phyloP scores from a whole-genome alignment of 2,113 vertebrate species.

The Mesembrinibis cayennensis region DNA sequence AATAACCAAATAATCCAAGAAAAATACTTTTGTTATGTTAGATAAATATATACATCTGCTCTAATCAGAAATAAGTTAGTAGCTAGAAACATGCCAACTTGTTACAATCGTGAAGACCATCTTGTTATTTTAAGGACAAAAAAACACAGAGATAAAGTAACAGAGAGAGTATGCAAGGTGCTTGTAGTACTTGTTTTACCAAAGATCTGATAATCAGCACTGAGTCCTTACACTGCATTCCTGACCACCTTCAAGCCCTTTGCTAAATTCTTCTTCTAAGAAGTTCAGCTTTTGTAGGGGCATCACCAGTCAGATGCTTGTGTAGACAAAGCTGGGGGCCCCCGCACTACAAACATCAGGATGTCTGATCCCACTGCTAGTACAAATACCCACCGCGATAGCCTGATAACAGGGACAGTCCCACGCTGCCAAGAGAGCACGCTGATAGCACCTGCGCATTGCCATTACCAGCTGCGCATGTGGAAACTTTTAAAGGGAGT shows the following conservation, averaged over 20 bases:
- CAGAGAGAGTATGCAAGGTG: neutral
- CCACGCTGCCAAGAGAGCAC: neutral
- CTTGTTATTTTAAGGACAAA: neutral
- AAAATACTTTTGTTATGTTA: neutral
- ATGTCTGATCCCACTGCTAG: neutral
- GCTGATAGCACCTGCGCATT: neutral
- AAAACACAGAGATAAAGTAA: neutral
- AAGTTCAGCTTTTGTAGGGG: neutral
- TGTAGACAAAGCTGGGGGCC: neutral
- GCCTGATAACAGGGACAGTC: neutral
- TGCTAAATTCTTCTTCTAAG: neutral
- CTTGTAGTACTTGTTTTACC: neutral
- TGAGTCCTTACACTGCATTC: neutral
- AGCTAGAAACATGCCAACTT: neutral
- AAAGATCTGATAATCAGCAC: neutral
- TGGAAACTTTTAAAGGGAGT: neutral
- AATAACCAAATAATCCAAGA: neutral
- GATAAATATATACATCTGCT: neutral
- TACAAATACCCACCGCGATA: rapidly evolving
- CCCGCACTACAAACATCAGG: rapidly evolving
- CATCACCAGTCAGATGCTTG: neutral
- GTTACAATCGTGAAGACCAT: neutral
- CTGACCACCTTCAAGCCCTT: neutral
- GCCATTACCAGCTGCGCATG: neutral
- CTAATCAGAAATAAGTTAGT: neutral